Evolutionary conservation across 2,888 invertebrate species (phyloP).

Genomic region (Ditylenchus weischeri): DNA sequence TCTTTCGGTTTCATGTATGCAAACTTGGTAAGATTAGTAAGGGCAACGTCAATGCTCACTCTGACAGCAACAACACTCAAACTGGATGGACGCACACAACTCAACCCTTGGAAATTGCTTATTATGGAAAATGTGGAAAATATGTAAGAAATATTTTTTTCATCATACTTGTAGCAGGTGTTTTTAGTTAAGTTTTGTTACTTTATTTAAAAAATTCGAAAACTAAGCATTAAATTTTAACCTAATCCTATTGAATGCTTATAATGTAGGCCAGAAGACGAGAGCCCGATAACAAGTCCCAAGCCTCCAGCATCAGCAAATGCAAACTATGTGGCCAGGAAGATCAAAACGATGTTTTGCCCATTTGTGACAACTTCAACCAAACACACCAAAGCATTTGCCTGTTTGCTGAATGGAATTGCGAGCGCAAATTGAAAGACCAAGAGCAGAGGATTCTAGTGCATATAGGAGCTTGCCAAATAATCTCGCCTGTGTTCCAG

Average conservation of each 20-base stretch:
- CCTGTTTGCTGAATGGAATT: conserved; percentile 49
- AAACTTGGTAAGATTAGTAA: conserved; percentile 25
- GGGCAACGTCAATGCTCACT: not conserved
- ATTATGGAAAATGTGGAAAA: conserved; percentile 7
- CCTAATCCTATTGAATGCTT: not conserved
- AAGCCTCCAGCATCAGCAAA: not conserved
- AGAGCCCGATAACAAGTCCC: not conserved
- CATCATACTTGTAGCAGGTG: too few relatives aligned
- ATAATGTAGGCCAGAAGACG: conserved; percentile 7
- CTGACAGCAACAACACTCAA: not conserved
- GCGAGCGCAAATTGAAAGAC: conserved; percentile 34
- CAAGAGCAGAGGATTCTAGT: conserved; percentile 46
- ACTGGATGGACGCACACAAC: not conserved
- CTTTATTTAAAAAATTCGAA: not conserved
- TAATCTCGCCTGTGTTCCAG: conserved; percentile 19
- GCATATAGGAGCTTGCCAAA: conserved; percentile 47
- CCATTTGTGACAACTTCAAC: conserved; percentile 43
- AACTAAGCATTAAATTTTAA: conserved; percentile 9
- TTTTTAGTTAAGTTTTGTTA: conserved; percentile 13
- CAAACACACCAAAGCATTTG: conserved; percentile 47
- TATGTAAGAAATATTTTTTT: not conserved
- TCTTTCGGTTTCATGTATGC: conserved; percentile 46
- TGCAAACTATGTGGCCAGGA: conserved; percentile 18
- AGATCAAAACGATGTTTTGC: conserved; percentile 21
- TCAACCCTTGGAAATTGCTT: not conserved